A percentile compares a stretch with the other conserved stretches of the same genome.
phyloP scores from a whole-genome alignment of 2,113 vertebrate genomes.

The Sorex fumeus region DNA sequence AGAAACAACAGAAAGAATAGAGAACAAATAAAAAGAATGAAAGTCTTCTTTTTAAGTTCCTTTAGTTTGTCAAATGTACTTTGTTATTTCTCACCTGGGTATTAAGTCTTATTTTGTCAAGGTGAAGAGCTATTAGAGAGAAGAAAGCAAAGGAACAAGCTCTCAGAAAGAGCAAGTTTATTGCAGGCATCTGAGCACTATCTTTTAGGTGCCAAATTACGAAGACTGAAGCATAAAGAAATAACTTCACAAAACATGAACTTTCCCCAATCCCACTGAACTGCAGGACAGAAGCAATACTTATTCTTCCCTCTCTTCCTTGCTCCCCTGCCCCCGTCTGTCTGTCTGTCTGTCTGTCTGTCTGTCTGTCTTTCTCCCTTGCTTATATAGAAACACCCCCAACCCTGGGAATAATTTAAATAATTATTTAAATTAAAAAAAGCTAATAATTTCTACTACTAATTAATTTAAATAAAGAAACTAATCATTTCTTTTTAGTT shows the following conservation, averaged over 20 bases:
- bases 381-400: neutral
- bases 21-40: constrained; percentile 24
- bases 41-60: constrained; percentile 42
- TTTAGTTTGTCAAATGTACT: constrained; percentile 53
- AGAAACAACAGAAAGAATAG: constrained; percentile 2
- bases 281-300: neutral
- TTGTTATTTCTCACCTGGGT: constrained; percentile 57
- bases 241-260: neutral
- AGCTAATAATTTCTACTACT: too few species aligned
- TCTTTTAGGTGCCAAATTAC: constrained; percentile 10
- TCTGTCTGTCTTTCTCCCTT: too few species aligned
- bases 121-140: constrained; percentile 9
- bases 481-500: constrained; percentile 6
- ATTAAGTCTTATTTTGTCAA: constrained; percentile 51
- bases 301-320: neutral
- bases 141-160: constrained; percentile 24
- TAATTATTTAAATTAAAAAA: too few species aligned
- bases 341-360: too few species aligned
- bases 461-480: too few species aligned
- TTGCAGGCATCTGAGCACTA: neutral
- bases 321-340: neutral
- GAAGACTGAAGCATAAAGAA: neutral
- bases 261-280: neutral
- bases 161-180: neutral
- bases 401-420: neutral